Percentiles rank a stretch among this genome's conserved stretches.
These are phyloP conservation scores for Rhagonycha lutea DNA, from an alignment of 2,888 invertebrate species.

Conservation along the genomic window DNA sequence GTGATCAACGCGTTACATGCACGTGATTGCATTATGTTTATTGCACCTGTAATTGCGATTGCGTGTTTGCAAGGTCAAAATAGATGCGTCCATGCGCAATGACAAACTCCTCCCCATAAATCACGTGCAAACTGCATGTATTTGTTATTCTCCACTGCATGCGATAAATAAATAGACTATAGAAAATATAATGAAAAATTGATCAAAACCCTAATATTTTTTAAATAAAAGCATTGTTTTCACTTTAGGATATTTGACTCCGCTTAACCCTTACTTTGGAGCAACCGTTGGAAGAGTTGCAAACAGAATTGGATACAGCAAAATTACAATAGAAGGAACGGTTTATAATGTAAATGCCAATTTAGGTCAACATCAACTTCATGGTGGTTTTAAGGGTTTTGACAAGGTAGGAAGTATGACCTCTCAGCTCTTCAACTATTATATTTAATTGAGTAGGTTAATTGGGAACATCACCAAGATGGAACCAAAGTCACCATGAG, in stretches of 20 bases:
- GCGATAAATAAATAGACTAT: too few species aligned
- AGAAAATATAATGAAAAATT: too few species aligned
- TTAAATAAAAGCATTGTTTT: not conserved
- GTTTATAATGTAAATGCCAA: conserved; percentile 76
- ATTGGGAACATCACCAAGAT: conserved; percentile 69
- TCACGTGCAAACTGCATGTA: too few species aligned
- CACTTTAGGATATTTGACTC: conserved; percentile 66
- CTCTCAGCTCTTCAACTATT: not conserved
- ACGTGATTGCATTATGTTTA: too few species aligned
- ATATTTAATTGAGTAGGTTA: conserved; percentile 52
- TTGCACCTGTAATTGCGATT: too few species aligned
- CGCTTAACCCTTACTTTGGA: conserved; percentile 83
- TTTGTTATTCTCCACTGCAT: too few species aligned
- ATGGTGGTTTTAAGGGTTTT: conserved; percentile 86
- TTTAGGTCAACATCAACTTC: conserved; percentile 69
- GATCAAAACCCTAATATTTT: too few species aligned
- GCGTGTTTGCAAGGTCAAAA: too few species aligned
- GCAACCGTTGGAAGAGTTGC: conserved; percentile 86
- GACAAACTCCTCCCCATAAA: too few species aligned
- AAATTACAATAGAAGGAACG: conserved; percentile 69
- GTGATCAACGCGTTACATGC: too few species aligned
- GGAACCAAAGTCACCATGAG: conserved; percentile 71
- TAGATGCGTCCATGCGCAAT: too few species aligned
- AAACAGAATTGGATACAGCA: conserved; percentile 76
- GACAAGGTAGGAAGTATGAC: conserved; percentile 62